Base-by-base conservation (phyloP, 1,140 invertebrate genomes). In the Helicorthomorpha holstii region DNA sequence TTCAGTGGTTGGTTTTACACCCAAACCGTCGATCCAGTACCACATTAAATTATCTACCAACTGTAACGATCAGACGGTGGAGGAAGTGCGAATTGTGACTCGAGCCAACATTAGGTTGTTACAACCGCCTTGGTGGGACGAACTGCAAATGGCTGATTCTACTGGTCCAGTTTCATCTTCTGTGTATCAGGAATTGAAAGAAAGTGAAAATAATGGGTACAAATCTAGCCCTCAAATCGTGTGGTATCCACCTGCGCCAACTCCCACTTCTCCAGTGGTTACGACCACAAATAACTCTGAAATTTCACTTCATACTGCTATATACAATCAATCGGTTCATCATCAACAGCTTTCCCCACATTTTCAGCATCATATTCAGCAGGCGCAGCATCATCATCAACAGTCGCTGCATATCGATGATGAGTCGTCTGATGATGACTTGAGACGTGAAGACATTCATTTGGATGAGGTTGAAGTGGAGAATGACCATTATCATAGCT, bases 111-210 rank as follows among this genome's bases (percentile, higher is more conserved):
- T 96, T 34, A 75, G 92, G n/a, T 75, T 95, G 1, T 66, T 95
- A 50, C 77, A 84, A 61, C 89, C 91, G 14, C 92, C 92, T 0
- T 97, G 92, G 92, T 85, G 79, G 69, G 91, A 96, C 61, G 92
- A 97, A 67, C 68, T 43, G 85, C 88, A 61, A n/a, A n/a, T n/a
- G n/a, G n/a, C 83, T 84, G 65, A n/a, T n/a, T n/a, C n/a, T n/a
- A n/a, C n/a, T n/a, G n/a, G n/a, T n/a, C n/a, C n/a, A n/a, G n/a
- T n/a, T n/a, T n/a, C n/a, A n/a, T n/a, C n/a, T n/a, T n/a, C n/a
- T n/a, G 67, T 74, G 44, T 71, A 71, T 55, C 56, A n/a, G n/a
- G n/a, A n/a, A n/a, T n/a, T 21, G 29, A 51, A 46, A 34, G 29
- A 34, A 10, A 29, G n/a, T 49, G 51, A 48, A 54, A 49, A 50